phyloP scores from a whole-genome alignment of 2,888 invertebrate species.

The Cerastoderma edule region DNA sequence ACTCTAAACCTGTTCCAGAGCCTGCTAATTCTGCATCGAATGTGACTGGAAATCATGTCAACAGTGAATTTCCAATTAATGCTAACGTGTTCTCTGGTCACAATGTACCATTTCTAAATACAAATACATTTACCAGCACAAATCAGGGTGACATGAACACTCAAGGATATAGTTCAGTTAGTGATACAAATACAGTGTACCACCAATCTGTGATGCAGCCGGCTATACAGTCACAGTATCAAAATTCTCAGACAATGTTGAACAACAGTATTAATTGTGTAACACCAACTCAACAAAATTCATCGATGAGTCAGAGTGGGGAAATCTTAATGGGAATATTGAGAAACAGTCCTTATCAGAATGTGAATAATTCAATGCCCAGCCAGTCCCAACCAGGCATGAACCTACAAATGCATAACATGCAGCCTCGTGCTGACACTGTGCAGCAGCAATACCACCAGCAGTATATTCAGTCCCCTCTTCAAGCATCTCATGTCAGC shows the following conservation, averaged over 20 bases:
- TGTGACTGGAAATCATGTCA: not conserved
- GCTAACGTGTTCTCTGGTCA: no score
- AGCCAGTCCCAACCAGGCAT: not conserved
- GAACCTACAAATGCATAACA: not conserved
- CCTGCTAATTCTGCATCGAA: no score
- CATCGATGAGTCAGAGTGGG: not conserved
- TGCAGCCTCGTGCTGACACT: not conserved
- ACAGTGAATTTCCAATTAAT: not conserved
- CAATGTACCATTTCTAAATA: no score
- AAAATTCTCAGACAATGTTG: not conserved
- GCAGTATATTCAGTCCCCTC: not conserved
- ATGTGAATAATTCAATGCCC: not conserved
- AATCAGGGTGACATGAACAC: no score
- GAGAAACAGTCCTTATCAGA: not conserved
- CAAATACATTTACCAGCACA: no score
- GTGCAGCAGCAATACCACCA: conserved; percentile 3
- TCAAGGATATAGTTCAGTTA: not conserved
- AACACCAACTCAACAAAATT: not conserved
- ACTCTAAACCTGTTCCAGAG: not conserved
- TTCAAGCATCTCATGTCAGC: not conserved
- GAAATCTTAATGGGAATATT: conserved; percentile 7
- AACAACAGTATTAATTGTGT: not conserved
- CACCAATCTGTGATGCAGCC: not conserved
- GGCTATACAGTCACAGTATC: no score
- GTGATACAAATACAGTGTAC: not conserved